Evolutionary conservation across 1,140 invertebrate genomes (phyloP), one percentile per base, ranked within the genome.

Genomic region (Gryllus bimaculatus): DNA sequence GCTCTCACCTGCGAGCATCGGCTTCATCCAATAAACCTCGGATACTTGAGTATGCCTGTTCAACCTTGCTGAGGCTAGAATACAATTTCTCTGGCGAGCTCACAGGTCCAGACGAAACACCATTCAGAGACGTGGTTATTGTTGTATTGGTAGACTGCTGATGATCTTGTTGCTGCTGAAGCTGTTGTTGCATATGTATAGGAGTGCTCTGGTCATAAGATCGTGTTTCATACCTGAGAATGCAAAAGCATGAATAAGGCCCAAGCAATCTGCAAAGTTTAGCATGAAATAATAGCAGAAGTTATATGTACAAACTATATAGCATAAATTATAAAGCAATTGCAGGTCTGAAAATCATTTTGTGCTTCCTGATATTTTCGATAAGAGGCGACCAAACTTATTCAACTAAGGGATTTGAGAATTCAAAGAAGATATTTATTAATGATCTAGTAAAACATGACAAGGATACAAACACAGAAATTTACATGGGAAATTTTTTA

Each of bases 81-180:
- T 73, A 73, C n/a, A 80, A 20, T 54, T 80, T 78, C 48, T 80
- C 80, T 13, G 80, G 80, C 20, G 80, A 78, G 8, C 77, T 79
- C 39, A 54, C 79, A 47, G 48, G 48, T 21, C 73, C 73, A 26
- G 47, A 8, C 7, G 77, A 26, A 20, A 18, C 48, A 8, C 15
- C 20, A 26, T 78, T 73, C 13, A 47, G 18, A 7, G 78, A 13
- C 7, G 39, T 8, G 0, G 48, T 48, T 21, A 26, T 7, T 21
- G 77, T 48, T 77, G 79, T 8, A 12, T 26, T 77, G 8, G 10
- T 20, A 26, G 75, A 66, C 10, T 79, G 79, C 75, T 79, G 48
- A 3, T 21, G 47, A 48, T 48, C 12, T 15, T 54, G 39, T 74
- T 20, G 26, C 47, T 78, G 78, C 48, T 74, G 78, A 4, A 66